Base-by-base conservation (phyloP, 2,797 vertebrate genomes). In the Tapirus indicus region DNA sequence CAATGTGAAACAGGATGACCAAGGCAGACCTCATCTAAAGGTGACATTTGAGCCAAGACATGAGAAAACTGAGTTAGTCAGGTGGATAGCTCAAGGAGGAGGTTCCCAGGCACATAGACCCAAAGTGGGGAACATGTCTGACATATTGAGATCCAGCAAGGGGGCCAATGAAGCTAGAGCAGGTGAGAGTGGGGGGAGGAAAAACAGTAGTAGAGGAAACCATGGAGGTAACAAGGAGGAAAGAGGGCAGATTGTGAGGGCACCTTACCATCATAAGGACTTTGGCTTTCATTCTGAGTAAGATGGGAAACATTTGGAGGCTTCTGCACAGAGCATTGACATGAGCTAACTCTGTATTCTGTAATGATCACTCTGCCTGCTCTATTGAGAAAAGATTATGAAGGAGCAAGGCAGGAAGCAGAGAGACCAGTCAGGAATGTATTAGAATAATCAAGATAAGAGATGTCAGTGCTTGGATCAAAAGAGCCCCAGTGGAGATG, bases 211-310 rank as follows among this genome's bases (percentile, higher is more conserved):
- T 32, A 29, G 66, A 95, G 52, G 35, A 60, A 77, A 32, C 10
- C 3, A 10, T 17, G 6, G 32, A n/a, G 8, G 32, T 66, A 12
- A 41, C 11, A 11, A 60, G 6, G 2, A 2, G 3, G 7, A 0
- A n/a, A 29, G 23, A 47, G 1, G 18, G 23, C 5, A 9, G 41
- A 29, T 20, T 47, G 2, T 5, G 20, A 44, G 56, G 20, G 21
- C 12, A 29, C 16, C 7, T 60, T 41, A 6, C n/a, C 16, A 72
- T 16, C 0, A 2, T 29, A 29, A 92, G 35, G 20, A 74, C 64
- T 2, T 60, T 3, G 27, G 7, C 69, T 86, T n/a, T 20, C 8
- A 12, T 49, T 64, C 47, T 75, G 54, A 88, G 29, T 35, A 71
- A 64, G 41, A 20, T 47, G 27, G 44, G 27, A 35, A 80, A 69